Percentiles rank a stretch among this genome's conserved stretches.
Evolutionary conservation across 2,797 vertebrate genomes (phyloP).

Genomic region (Alauda arvensis): DNA sequence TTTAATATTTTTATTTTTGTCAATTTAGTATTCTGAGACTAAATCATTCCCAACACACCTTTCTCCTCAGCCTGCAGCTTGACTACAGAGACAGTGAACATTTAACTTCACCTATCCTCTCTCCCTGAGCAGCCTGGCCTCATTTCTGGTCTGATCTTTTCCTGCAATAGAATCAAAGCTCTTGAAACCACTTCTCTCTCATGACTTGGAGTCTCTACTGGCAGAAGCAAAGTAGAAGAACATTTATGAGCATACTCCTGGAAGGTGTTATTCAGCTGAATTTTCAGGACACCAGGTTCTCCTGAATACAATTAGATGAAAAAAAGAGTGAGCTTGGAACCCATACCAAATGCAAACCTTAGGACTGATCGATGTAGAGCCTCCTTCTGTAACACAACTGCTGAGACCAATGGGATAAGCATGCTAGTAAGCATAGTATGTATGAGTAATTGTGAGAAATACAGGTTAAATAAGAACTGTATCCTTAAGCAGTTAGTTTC

Average conservation of each 20-base stretch:
- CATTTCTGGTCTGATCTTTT: slow-evolving; percentile 27
- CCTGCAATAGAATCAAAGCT: slow-evolving; percentile 4
- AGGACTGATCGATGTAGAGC: background rate
- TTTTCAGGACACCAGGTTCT: background rate
- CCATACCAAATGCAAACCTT: background rate
- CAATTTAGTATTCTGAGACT: background rate
- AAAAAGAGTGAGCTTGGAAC: background rate
- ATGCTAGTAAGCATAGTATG: background rate
- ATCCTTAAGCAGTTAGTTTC: background rate
- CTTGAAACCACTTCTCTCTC: slow-evolving; percentile 5
- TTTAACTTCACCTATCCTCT: background rate
- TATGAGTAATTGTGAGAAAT: background rate
- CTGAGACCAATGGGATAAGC: background rate
- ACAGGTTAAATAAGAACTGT: background rate
- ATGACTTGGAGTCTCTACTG: background rate
- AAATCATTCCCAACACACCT: background rate
- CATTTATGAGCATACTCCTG: background rate
- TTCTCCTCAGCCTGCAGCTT: background rate
- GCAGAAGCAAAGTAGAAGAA: background rate
- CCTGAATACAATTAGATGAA: background rate
- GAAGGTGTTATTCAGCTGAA: background rate
- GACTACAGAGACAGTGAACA: background rate
- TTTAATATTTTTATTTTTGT: background rate
- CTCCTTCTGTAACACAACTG: background rate
- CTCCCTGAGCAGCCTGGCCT: slow-evolving; percentile 18